phyloP scores from a whole-genome alignment of 2,113 vertebrate species.

The Rutilus rutilus region DNA sequence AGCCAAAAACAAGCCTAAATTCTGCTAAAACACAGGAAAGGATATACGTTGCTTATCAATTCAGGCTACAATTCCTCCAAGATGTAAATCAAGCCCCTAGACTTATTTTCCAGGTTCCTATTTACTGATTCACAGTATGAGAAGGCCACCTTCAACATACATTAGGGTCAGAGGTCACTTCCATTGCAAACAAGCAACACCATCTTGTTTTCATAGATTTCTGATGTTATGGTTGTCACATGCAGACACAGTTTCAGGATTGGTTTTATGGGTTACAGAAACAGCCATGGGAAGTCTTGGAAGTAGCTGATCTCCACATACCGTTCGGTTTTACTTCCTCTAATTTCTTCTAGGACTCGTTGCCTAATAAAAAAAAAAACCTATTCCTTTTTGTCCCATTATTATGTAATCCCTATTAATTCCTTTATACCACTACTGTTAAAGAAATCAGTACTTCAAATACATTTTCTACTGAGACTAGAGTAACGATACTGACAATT shows the following conservation, averaged over 20 bases:
- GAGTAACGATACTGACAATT: not conserved
- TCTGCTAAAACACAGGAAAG: not conserved
- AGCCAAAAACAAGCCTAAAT: not conserved
- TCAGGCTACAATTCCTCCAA: not conserved
- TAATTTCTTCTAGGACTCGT: not conserved
- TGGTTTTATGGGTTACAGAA: not conserved
- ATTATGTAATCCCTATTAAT: not conserved
- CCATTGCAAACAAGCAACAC: slow-evolving; percentile 41
- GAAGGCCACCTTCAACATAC: slow-evolving; percentile 29
- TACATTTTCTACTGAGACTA: too few species aligned
- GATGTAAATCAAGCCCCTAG: not conserved
- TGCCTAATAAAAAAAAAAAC: not conserved
- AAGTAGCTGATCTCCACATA: not conserved
- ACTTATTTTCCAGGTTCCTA: not conserved
- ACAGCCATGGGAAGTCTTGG: not conserved
- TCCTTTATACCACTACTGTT: not conserved
- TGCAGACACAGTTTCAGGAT: not conserved
- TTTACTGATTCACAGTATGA: not conserved
- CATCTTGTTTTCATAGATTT: slow-evolving; percentile 14
- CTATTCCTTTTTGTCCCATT: not conserved
- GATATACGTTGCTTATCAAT: not conserved
- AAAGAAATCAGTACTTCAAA: not conserved
- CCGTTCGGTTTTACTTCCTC: not conserved
- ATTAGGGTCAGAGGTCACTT: slow-evolving; percentile 46
- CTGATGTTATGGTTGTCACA: not conserved